A percentile compares a stretch with the other conserved stretches of the same genome.
phyloP scores from a whole-genome alignment of 2,888 invertebrate species.

The Monopis laevigella region DNA sequence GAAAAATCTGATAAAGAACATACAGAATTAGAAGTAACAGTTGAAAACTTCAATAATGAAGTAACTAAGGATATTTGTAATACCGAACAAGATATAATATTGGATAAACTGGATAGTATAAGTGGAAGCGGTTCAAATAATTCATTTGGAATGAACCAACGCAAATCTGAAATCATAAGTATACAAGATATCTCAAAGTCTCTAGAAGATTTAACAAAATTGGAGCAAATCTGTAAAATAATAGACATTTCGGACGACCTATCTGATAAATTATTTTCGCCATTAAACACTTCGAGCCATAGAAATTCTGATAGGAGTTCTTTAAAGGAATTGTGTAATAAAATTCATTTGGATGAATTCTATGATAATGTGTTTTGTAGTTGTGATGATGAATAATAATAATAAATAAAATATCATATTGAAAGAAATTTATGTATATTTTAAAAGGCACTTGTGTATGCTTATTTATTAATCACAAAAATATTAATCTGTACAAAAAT shows the following conservation, averaged over 20 bases:
- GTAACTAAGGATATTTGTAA: too few relatives aligned
- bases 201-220: slow-evolving; percentile 40
- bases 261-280: slow-evolving; percentile 45
- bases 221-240: slow-evolving; percentile 53
- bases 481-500: too few relatives aligned
- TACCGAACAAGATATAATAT: slow-evolving; percentile 43
- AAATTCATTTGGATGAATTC: slow-evolving; percentile 50
- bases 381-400: not conserved
- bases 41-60: too few relatives aligned
- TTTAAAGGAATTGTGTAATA: slow-evolving; percentile 51
- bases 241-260: slow-evolving; percentile 60
- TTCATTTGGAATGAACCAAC: slow-evolving; percentile 42
- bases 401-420: too few relatives aligned
- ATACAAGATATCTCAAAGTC: slow-evolving; percentile 46
- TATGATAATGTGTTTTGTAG: slow-evolving; percentile 44
- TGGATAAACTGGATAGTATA: slow-evolving; percentile 50
- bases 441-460: too few relatives aligned
- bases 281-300: slow-evolving; percentile 24
- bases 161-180: slow-evolving; percentile 45
- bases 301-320: slow-evolving; percentile 28
- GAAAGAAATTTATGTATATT: too few relatives aligned
- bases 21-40: too few relatives aligned
- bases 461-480: too few relatives aligned
- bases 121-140: slow-evolving; percentile 44
- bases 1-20: too few relatives aligned